phyloP scores from a whole-genome alignment of 2,797 vertebrate species.

The Choloepus didactylus region DNA sequence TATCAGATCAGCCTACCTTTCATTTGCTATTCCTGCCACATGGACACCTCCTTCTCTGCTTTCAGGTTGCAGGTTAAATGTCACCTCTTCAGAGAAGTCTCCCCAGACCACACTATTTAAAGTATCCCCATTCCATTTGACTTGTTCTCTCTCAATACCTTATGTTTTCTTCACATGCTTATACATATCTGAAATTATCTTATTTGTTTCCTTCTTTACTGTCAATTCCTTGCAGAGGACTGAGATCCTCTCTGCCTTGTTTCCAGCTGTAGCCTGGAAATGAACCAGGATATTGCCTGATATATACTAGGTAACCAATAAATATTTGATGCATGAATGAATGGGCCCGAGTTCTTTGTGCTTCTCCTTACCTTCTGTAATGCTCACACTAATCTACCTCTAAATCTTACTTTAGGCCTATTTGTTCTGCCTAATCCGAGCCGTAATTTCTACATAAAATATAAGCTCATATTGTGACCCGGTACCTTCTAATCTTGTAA shows the following conservation, averaged over 20 bases:
- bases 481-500: background rate
- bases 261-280: background rate
- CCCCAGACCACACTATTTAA: background rate
- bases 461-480: background rate
- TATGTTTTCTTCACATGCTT: background rate
- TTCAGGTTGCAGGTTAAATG: background rate
- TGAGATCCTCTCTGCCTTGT: background rate
- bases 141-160: background rate
- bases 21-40: background rate
- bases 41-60: background rate
- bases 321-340: background rate
- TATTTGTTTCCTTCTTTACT: background rate
- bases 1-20: background rate
- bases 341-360: background rate
- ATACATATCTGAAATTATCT: background rate
- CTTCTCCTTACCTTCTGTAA: background rate
- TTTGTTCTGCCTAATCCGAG: constrained; percentile 9
- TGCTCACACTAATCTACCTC: background rate
- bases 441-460: constrained; percentile 22
- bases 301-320: background rate
- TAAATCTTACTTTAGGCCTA: background rate
- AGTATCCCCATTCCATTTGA: background rate
- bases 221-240: background rate
- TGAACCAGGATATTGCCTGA: background rate
- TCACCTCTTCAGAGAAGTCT: background rate